A percentile compares a stretch with the other conserved stretches of the same genome.
Conservation (phyloP, 2,797 vertebrate species). For the Clamator glandarius region DNA sequence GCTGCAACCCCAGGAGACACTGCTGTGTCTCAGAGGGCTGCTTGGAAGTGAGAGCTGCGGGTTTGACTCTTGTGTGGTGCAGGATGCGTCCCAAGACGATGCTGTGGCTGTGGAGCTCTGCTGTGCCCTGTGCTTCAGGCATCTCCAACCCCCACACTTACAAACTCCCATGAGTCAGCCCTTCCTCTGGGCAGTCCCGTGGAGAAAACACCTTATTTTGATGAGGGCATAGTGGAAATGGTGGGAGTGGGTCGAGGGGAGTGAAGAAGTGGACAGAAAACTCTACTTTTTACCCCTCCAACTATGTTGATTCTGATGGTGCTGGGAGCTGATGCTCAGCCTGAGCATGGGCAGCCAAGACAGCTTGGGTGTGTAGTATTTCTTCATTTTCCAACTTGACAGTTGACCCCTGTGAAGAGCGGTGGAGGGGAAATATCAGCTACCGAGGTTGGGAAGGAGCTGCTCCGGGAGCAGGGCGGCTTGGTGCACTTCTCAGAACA, state of each 20-base stretch:
- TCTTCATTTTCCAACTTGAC: not conserved
- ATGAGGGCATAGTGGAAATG: not conserved
- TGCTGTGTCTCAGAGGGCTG: not conserved
- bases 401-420: not conserved
- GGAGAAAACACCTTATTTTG: not conserved
- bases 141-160: not conserved
- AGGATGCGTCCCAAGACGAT: not conserved
- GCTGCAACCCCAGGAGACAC: not conserved
- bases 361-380: fast-evolving
- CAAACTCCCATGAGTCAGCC: fast-evolving
- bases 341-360: fast-evolving
- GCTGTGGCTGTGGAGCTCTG: not conserved
- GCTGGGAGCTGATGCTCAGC: not conserved
- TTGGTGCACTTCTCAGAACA: conserved; percentile 25
- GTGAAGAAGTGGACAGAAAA: not conserved
- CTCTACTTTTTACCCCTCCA: not conserved
- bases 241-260: not conserved
- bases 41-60: not conserved
- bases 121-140: not conserved
- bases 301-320: fast-evolving
- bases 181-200: not conserved
- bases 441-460: not conserved
- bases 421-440: not conserved
- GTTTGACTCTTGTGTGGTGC: fast-evolving
- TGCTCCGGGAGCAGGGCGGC: not conserved